A percentile compares a stretch with the other conserved stretches of the same genome.
Conservation (phyloP, 1,140 invertebrate genomes). For the Bombus confusus region DNA sequence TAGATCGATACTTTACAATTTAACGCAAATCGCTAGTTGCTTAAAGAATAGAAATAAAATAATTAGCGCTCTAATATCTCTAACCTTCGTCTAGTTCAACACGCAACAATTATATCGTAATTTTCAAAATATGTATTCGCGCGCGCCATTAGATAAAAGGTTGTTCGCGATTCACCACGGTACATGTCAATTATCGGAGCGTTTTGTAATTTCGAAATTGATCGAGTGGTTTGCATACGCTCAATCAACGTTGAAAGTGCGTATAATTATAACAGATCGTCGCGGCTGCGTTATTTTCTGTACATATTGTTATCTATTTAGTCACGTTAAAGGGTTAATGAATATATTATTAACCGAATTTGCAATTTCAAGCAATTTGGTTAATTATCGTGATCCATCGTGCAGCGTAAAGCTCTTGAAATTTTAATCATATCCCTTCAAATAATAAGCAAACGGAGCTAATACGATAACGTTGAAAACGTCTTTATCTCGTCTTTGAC, state of each 20-base stretch:
- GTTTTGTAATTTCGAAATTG: constrained; percentile 7
- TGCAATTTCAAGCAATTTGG: neutral
- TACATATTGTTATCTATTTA: neutral
- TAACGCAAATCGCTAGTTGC: too few species aligned
- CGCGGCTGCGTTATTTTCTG: neutral
- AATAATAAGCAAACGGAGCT: neutral
- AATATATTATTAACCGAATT: neutral
- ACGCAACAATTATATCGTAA: too few species aligned
- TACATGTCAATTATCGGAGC: neutral
- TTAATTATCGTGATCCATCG: neutral
- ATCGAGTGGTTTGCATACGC: neutral
- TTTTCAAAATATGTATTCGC: too few species aligned
- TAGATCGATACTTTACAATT: too few species aligned
- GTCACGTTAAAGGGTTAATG: neutral
- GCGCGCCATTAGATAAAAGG: too few species aligned
- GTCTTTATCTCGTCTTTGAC: neutral
- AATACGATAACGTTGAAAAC: too few species aligned
- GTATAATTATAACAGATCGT: neutral
- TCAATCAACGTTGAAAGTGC: neutral
- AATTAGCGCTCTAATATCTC: too few species aligned
- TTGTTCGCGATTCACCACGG: neutral
- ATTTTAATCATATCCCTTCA: neutral
- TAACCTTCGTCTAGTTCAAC: too few species aligned
- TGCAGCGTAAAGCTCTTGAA: neutral
- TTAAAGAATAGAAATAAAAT: too few species aligned